These are phyloP conservation scores for Manis javanica DNA, from an alignment of 2,797 vertebrate genomes.

Conservation along the genomic window DNA sequence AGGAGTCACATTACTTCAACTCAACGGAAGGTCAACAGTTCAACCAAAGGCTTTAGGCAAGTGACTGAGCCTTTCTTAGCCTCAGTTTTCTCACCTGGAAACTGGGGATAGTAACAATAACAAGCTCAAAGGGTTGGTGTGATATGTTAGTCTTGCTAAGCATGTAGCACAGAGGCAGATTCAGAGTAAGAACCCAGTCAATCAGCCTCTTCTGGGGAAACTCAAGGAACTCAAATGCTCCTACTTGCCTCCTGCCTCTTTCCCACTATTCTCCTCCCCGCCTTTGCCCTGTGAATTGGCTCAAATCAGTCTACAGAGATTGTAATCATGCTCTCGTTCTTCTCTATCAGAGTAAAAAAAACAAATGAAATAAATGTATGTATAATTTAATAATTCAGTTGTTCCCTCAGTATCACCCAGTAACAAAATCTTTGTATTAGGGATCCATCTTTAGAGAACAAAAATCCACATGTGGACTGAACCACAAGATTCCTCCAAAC, in stretches of 20 bases:
- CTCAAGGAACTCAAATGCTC: background rate
- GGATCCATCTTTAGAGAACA: background rate
- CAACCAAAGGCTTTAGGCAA: background rate
- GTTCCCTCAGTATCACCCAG: background rate
- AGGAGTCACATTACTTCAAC: background rate
- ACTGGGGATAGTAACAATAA: background rate
- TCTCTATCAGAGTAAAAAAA: background rate
- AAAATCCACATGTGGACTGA: background rate
- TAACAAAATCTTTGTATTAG: background rate
- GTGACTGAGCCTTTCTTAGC: background rate
- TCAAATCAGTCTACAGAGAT: background rate
- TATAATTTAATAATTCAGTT: background rate
- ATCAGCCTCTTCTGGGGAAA: background rate
- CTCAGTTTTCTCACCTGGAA: background rate
- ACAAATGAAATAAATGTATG: background rate
- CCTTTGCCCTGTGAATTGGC: background rate
- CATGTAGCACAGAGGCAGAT: background rate
- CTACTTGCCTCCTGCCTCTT: background rate
- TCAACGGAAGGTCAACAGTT: background rate
- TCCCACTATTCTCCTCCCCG: background rate
- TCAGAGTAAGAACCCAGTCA: background rate
- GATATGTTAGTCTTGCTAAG: background rate
- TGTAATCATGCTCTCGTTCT: background rate
- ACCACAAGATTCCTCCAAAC: background rate
- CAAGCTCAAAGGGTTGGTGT: background rate